These are phyloP conservation scores for Ypsolopha sequella DNA, from an alignment of 2,888 invertebrate genomes.

Conservation along the genomic window DNA sequence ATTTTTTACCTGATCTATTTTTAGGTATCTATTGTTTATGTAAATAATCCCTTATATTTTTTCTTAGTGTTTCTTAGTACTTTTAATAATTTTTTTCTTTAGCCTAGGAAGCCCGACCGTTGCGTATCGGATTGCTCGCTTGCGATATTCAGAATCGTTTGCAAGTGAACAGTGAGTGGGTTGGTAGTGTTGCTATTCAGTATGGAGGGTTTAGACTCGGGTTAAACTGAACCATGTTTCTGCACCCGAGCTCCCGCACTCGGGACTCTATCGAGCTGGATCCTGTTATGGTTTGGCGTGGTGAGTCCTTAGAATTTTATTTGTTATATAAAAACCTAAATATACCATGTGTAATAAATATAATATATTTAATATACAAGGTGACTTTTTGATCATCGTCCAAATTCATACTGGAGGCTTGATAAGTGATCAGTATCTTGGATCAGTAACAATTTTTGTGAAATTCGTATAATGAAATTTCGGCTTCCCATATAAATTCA, in stretches of 20 bases:
- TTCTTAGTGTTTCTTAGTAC: constrained; percentile 9
- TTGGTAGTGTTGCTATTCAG: constrained; percentile 39
- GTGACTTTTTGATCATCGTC: no score
- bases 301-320: constrained; percentile 29
- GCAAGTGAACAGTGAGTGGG: constrained; percentile 11
- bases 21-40: no score
- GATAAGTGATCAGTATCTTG: no score
- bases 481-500: no score
- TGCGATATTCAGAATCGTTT: constrained; percentile 21
- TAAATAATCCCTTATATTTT: constrained; percentile 5
- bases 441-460: no score
- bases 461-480: no score
- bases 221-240: constrained; percentile 64
- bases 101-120: constrained; percentile 18
- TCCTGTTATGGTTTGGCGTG: constrained; percentile 57
- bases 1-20: no score
- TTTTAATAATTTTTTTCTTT: constrained; percentile 16
- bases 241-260: constrained; percentile 58
- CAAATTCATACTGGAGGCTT: no score
- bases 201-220: constrained; percentile 60
- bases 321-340: no score
- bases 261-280: constrained; percentile 58
- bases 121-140: constrained; percentile 8
- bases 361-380: no score
- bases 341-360: no score